A percentile compares a stretch with the other conserved stretches of the same genome.
phyloP scores from a whole-genome alignment of 2,113 vertebrate genomes.

The Phaethornis superciliosus region DNA sequence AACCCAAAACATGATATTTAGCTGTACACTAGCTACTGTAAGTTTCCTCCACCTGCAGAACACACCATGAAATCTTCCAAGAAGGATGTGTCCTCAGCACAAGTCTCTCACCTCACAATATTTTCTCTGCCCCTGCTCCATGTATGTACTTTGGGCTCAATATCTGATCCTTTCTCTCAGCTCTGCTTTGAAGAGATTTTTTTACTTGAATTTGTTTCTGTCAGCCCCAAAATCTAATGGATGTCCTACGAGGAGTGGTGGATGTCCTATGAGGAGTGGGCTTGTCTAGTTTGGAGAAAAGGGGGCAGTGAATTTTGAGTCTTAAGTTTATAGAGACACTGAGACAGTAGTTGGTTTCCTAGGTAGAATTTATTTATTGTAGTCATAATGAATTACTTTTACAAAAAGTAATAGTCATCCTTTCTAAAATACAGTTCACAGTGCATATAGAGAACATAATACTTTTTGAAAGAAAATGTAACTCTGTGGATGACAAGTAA shows the following conservation, averaged over 20 bases:
- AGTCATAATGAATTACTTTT: not conserved
- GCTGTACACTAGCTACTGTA: not conserved
- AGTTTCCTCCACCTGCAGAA: not conserved
- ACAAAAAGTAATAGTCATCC: not conserved
- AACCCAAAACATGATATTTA: not conserved
- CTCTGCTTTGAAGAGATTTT: no score
- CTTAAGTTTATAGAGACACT: not conserved
- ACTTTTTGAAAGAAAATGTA: not conserved
- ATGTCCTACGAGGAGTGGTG: no score
- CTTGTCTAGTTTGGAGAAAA: no score
- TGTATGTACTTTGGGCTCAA: no score
- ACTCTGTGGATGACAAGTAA: not conserved
- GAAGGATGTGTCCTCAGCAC: not conserved
- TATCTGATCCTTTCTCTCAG: no score
- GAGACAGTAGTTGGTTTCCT: not conserved
- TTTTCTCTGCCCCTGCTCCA: not conserved
- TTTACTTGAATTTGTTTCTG: no score
- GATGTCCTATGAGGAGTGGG: no score
- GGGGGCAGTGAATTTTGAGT: not conserved
- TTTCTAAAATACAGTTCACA: not conserved
- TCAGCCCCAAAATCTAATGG: no score
- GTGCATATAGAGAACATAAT: not conserved
- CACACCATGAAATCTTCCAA: not conserved
- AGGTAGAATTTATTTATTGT: not conserved
- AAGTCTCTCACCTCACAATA: not conserved